Percentiles rank a stretch among this genome's conserved stretches.
Conservation (phyloP, 2,797 vertebrate genomes). For the Mormyrus proboscirostris region DNA sequence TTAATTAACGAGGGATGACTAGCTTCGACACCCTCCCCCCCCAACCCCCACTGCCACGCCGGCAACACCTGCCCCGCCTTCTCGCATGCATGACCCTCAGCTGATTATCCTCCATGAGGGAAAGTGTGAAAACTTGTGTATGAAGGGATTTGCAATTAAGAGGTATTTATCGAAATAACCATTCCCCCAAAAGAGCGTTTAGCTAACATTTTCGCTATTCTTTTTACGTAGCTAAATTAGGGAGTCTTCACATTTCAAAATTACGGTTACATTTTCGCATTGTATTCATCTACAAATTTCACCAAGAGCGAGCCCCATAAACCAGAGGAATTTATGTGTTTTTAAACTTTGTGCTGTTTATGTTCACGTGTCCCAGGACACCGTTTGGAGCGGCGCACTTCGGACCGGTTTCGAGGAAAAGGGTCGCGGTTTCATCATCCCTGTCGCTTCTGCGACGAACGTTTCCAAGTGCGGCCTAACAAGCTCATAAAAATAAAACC, state of each 20-base stretch:
- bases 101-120: not conserved
- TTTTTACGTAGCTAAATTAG: not conserved
- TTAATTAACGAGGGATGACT: not conserved
- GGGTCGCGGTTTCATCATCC: not conserved
- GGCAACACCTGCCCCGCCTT: not conserved
- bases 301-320: not conserved
- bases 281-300: not conserved
- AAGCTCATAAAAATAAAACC: slow-evolving; percentile 3
- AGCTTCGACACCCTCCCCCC: not conserved
- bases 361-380: not conserved
- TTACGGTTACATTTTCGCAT: not conserved
- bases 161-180: not conserved
- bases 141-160: not conserved
- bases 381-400: not conserved
- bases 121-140: not conserved
- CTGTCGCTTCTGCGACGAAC: not conserved
- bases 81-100: not conserved
- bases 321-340: not conserved
- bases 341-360: not conserved
- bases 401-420: not conserved
- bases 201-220: not conserved
- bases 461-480: not conserved
- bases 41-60: not conserved
- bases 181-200: not conserved
- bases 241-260: not conserved